phyloP scores from a whole-genome alignment of 2,113 vertebrate genomes.

The Tinamus guttatus region DNA sequence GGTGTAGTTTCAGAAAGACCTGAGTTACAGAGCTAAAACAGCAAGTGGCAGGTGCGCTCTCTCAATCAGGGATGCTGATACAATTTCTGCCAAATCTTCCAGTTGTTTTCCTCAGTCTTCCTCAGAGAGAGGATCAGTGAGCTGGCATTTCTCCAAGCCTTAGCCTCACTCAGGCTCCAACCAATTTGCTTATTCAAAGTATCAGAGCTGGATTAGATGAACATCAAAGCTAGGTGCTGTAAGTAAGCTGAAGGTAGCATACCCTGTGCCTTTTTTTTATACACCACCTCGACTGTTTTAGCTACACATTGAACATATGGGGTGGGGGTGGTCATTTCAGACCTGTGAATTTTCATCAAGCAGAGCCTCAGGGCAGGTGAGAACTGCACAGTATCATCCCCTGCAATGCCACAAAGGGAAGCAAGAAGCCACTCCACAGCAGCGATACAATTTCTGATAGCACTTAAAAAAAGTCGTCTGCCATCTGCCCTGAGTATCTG shows the following conservation, averaged over 20 bases:
- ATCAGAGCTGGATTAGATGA: constrained; percentile 13
- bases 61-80: constrained; percentile 17
- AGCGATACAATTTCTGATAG: not conserved
- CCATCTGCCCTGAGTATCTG: not conserved
- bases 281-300: not conserved
- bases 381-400: not conserved
- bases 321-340: not conserved
- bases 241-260: not conserved
- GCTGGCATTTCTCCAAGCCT: constrained; percentile 23
- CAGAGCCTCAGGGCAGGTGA: not conserved
- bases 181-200: not conserved
- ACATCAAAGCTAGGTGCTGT: not conserved
- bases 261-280: not conserved
- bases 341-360: not conserved
- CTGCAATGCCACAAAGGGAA: not conserved
- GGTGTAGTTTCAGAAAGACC: constrained; percentile 45
- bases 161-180: not conserved
- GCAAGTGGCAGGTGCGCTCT: constrained; percentile 41
- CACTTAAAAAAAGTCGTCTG: not conserved
- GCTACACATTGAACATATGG: not conserved
- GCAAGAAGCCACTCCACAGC: not conserved
- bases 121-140: constrained; percentile 28
- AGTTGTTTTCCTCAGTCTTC: constrained; percentile 49
- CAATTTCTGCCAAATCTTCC: constrained; percentile 50
- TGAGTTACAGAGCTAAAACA: not conserved